Evolutionary conservation across 2,888 invertebrate species (phyloP), one percentile per base, ranked within the genome.

Genomic region (Actias luna): DNA sequence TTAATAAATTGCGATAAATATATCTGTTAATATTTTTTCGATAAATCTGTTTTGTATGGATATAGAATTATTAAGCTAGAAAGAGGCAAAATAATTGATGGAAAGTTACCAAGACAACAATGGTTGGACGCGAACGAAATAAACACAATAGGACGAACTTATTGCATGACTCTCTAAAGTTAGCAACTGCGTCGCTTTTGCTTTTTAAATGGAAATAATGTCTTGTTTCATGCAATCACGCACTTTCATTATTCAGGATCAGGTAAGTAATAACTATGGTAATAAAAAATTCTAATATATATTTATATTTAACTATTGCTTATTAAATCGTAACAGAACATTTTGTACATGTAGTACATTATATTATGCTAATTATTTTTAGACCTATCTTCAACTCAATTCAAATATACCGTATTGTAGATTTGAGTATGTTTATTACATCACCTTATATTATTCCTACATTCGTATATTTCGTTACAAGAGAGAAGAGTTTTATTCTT

Each of bases 171-270:
- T 82, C 52, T 52, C 25, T 52, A 52, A 52, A 18, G 42, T 42
- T 42, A 42, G 18, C 42, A 42, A 42, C 42, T 27, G 52, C 52
- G 63, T 67, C 61, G 58, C 67, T 66, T 65, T 69, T 69, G 64
- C 64, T 67, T 73, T 65, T 64, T 63, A 58, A 57, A 64, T 65
- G 36, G 52, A 60, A 31, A 27, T 65, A 64, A 70, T 63, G 63
- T 76, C 82, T 87, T 88, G 82, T 90, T 91, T 76, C 89, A 89
- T 83, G 89, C 84, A 66, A 22, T 42, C 58, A 36, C 50, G 36
- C 67, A 66, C 75, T 73, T 67, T 65, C 62, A 66, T 62, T 64
- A 60, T 64, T 69, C 76, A 91, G 91, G 91, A 91, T 76, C 91
- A 91, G 91, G 91, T 91, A 89, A 83, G 91, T 89, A 78, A 68